Conservation (phyloP, 1,140 invertebrate genomes). For the Zeugodacus cucurbitae region DNA sequence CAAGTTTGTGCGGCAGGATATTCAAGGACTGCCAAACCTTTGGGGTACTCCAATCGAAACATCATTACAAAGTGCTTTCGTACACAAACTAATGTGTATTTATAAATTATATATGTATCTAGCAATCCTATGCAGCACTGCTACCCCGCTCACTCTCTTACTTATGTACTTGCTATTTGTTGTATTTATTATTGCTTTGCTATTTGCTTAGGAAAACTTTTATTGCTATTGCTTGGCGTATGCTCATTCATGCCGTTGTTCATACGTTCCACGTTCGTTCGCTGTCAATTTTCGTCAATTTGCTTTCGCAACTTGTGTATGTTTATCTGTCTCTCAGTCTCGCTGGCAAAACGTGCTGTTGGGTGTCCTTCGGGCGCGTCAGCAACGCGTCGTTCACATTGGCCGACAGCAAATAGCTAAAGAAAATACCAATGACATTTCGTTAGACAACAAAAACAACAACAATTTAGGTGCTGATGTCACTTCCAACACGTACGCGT, state of each 20-base stretch:
- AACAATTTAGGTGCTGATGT: constrained; percentile 5
- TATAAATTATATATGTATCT: background rate
- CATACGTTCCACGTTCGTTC: background rate
- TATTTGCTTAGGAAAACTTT: constrained; percentile 36
- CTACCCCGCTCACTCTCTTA: background rate
- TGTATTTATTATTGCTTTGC: constrained; percentile 10
- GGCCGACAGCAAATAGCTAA: background rate
- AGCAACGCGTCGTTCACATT: background rate
- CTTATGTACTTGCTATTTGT: no score
- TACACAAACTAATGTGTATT: background rate
- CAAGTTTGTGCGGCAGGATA: background rate
- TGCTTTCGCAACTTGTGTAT: constrained; percentile 20
- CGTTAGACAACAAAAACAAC: background rate
- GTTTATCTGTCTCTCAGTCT: background rate
- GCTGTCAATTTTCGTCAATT: background rate
- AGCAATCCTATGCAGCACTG: background rate
- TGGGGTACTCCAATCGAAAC: background rate
- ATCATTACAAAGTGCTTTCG: background rate
- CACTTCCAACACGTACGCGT: background rate
- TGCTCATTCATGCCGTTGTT: background rate
- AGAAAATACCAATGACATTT: background rate
- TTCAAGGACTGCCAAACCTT: background rate
- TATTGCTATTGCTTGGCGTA: background rate
- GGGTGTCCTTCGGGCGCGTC: background rate
- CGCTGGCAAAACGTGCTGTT: background rate